A percentile compares a stretch with the other conserved stretches of the same genome.
phyloP scores from a whole-genome alignment of 2,113 vertebrate genomes.

The Puntigrus tetrazona region DNA sequence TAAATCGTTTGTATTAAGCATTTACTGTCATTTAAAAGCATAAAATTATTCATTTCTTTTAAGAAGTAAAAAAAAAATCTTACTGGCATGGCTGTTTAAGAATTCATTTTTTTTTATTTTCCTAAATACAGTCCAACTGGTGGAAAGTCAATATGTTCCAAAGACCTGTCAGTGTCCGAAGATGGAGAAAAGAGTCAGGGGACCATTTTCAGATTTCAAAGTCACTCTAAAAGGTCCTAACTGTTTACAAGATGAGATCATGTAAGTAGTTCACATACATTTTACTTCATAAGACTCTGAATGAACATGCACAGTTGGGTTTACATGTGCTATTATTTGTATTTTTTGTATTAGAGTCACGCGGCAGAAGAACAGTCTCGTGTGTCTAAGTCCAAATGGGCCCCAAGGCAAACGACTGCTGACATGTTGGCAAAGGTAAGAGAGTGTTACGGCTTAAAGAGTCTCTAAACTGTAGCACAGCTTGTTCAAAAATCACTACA shows the following conservation, averaged over 20 bases:
- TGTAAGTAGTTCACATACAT: constrained; percentile 64
- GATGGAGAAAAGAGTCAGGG: constrained; percentile 27
- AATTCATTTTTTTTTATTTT: background rate
- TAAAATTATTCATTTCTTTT: background rate
- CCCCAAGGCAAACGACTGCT: constrained; percentile 65
- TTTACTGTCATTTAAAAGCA: background rate
- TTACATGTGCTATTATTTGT: constrained; percentile 43
- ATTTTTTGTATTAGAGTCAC: constrained; percentile 69
- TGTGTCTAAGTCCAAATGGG: constrained; percentile 70
- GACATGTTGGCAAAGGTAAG: constrained; percentile 75
- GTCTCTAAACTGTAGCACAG: background rate
- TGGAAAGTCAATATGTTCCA: constrained; percentile 62
- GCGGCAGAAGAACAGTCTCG: constrained; percentile 19
- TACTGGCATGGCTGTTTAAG: background rate
- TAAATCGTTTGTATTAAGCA: background rate
- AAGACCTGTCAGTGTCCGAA: constrained; percentile 70
- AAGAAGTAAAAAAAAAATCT: background rate
- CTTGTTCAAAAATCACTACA: background rate
- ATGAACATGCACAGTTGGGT: background rate
- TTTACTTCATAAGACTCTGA: background rate
- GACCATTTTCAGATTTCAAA: constrained; percentile 57
- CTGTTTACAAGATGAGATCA: constrained; percentile 69
- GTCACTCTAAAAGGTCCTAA: constrained; percentile 57
- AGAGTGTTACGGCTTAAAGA: background rate
- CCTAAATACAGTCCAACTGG: constrained; percentile 58